Percentiles rank a stretch among this genome's conserved stretches.
Evolutionary conservation across 1,140 invertebrate genomes (phyloP).

Genomic region (Choristoneura fumiferana): DNA sequence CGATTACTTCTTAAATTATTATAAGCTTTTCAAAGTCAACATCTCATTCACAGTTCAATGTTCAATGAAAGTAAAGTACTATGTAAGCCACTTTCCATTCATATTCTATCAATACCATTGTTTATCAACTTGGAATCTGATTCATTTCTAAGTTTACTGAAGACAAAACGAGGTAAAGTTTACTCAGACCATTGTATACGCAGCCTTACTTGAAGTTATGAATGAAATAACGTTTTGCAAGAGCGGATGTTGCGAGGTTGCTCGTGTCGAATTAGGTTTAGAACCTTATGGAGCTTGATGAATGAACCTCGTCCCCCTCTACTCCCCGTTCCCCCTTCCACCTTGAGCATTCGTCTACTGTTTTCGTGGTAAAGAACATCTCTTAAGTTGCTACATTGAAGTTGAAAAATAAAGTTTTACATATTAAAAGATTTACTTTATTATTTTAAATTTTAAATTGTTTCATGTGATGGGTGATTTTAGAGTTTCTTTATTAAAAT

Average conservation of each 20-base stretch:
- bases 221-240: slow-evolving; percentile 78
- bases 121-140: too few relatives aligned
- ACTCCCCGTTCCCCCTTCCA: slow-evolving; percentile 21
- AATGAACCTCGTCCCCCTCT: slow-evolving; percentile 51
- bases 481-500: too few relatives aligned
- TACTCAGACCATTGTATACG: slow-evolving; percentile 36
- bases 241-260: slow-evolving; percentile 76
- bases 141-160: too few relatives aligned
- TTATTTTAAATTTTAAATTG: neutral
- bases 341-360: neutral
- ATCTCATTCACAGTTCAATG: neutral
- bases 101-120: too few relatives aligned
- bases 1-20: neutral
- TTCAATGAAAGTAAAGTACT: too few relatives aligned
- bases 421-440: neutral
- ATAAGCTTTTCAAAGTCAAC: neutral
- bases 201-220: slow-evolving; percentile 58
- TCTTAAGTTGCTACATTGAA: neutral
- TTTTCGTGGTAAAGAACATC: neutral
- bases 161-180: neutral
- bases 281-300: slow-evolving; percentile 74
- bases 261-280: slow-evolving; percentile 75
- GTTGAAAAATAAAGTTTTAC: neutral
- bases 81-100: too few relatives aligned
- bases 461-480: too few relatives aligned